Conservation (phyloP, 2,888 invertebrate species). For the Listrodromus nycthemerus region DNA sequence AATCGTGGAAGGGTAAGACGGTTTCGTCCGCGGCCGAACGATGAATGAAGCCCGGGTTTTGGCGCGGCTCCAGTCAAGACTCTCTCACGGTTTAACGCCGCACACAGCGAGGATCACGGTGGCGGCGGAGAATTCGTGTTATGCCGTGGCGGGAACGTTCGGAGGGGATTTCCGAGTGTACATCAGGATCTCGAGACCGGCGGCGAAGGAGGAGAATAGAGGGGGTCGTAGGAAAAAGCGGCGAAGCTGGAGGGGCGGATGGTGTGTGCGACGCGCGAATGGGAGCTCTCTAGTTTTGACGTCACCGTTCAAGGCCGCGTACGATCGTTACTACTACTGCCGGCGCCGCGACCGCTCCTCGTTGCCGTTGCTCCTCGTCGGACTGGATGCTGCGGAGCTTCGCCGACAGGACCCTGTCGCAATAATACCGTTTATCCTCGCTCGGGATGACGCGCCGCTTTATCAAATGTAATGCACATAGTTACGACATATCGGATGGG, state of each 20-base stretch:
- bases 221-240: constrained; percentile 29
- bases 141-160: constrained; percentile 56
- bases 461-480: background rate
- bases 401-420: constrained; percentile 15
- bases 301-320: constrained; percentile 76
- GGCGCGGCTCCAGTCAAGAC: constrained; percentile 72
- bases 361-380: constrained; percentile 36
- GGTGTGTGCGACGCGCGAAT: constrained; percentile 65
- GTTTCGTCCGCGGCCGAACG: constrained; percentile 70
- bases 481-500: background rate
- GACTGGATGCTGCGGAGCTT: constrained; percentile 31
- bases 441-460: constrained; percentile 7
- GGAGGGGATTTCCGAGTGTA: constrained; percentile 34
- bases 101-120: constrained; percentile 35
- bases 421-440: constrained; percentile 41
- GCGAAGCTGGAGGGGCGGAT: constrained; percentile 52
- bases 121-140: constrained; percentile 54
- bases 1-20: constrained; percentile 25
- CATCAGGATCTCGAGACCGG: constrained; percentile 22
- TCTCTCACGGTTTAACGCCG: constrained; percentile 59
- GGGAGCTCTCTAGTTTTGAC: constrained; percentile 74
- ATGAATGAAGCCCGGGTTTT: constrained; percentile 76
- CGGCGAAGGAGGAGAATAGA: constrained; percentile 32
- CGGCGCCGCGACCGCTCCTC: constrained; percentile 61
- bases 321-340: constrained; percentile 75